These are phyloP conservation scores for Monopis laevigella DNA, from an alignment of 2,888 invertebrate genomes.

Conservation along the genomic window DNA sequence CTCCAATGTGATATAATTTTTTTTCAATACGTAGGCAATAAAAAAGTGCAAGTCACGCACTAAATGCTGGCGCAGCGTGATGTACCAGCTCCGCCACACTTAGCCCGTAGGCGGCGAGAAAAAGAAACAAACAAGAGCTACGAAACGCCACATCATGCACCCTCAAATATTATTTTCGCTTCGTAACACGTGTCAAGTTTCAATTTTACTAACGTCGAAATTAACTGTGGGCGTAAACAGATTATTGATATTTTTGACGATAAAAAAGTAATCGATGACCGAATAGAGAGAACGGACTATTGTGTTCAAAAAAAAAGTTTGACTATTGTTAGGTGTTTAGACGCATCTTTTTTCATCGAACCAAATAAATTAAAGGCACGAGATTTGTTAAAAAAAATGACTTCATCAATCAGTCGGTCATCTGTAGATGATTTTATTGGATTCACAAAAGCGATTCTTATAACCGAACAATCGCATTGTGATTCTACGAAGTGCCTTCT, in stretches of 20 bases:
- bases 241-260: slow-evolving; percentile 62
- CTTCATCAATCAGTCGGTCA: slow-evolving; percentile 55
- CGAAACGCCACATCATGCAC: slow-evolving; percentile 60
- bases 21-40: slow-evolving; percentile 62
- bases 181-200: slow-evolving; percentile 65
- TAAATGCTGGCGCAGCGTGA: slow-evolving; percentile 20
- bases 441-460: slow-evolving; percentile 46
- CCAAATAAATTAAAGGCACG: slow-evolving; percentile 43
- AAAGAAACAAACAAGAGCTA: slow-evolving; percentile 51
- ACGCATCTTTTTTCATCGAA: slow-evolving; percentile 31
- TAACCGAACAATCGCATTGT: slow-evolving; percentile 43
- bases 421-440: slow-evolving; percentile 46
- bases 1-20: slow-evolving; percentile 18
- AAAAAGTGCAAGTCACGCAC: slow-evolving; percentile 48
- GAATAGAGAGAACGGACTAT: slow-evolving; percentile 39
- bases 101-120: slow-evolving; percentile 12
- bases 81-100: slow-evolving; percentile 10
- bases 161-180: slow-evolving; percentile 60
- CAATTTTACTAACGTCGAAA: slow-evolving; percentile 62
- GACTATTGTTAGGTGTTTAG: slow-evolving; percentile 55
- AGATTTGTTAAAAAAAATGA: slow-evolving; percentile 49
- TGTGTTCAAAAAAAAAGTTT: slow-evolving; percentile 41
- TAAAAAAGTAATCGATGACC: slow-evolving; percentile 67
- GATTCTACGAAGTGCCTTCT: slow-evolving; percentile 44
- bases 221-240: slow-evolving; percentile 66